Evolutionary conservation across 2,888 invertebrate genomes (phyloP), one percentile per base, ranked within the genome.

Genomic region (Hirtodrosophila duncani): DNA sequence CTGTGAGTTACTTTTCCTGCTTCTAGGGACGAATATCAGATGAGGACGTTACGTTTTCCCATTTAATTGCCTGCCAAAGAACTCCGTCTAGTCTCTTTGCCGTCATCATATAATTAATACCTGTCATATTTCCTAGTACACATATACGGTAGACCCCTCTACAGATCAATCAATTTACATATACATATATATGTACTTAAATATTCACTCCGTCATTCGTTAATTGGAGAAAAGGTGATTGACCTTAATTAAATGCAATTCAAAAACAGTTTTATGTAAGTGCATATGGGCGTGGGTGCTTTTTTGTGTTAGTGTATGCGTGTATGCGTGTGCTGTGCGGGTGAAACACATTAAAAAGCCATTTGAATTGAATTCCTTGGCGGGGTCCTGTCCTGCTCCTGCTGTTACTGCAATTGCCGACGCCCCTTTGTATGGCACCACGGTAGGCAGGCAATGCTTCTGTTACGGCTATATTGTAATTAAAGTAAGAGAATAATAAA

Each of bases 281-380:
- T 8, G 14, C 9, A 17, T 7, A 13, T 13, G 11, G 1, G 7
- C 5, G 14, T 18, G 11, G 20, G 11, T 23, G 6, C 18, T n/a
- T 23, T 17, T 18, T 8, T 2, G 9, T 6, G 18, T 18, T n/a
- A n/a, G 20, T 21, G 8, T 18, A 2, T 14, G 7, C 4, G n/a
- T 16, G 34, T 26, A 16, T 17, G 7, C 9, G 24, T 3, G 14
- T 3, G 11, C n/a, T 11, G 11, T 31, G 31, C 7, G 31, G 13
- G 31, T 6, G 41, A 33, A 45, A 57, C 42, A 71, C 77, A 72
- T 72, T 72, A 72, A 72, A 72, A 80, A 80, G 49, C 51, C 62
- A 72, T 72, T 72, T 80, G 78, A 77, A 72, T 72, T 80, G 78
- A 80, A 72, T 80, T 72, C 72, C 77, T 60, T 30, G 44, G 34